These are phyloP conservation scores for Sphaeramia orbicularis DNA, from an alignment of 2,797 vertebrate genomes.

Conservation along the genomic window DNA sequence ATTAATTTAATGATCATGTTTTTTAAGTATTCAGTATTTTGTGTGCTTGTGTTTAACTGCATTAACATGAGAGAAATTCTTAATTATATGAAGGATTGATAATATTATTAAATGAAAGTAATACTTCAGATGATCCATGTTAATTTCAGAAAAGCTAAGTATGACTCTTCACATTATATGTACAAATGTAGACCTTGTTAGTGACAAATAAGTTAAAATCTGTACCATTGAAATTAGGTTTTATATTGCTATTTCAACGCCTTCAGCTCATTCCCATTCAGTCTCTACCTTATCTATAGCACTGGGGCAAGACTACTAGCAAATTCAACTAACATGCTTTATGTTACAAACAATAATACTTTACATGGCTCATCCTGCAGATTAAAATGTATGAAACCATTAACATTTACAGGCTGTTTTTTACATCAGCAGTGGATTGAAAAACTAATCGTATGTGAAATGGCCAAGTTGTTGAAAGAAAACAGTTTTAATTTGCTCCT, in stretches of 20 bases:
- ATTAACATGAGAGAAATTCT: conserved; percentile 29
- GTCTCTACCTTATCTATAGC: background rate
- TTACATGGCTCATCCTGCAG: background rate
- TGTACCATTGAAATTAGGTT: conserved; percentile 48
- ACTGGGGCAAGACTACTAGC: background rate
- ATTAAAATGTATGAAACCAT: background rate
- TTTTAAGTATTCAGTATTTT: conserved; percentile 6
- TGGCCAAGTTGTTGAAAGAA: too few relatives aligned
- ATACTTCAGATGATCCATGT: conserved; percentile 17
- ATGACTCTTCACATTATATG: conserved; percentile 53
- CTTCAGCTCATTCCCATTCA: conserved; percentile 9
- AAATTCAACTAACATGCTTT: conserved; percentile 1
- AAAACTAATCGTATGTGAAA: conserved; percentile 5
- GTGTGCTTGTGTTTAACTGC: background rate
- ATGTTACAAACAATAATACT: background rate
- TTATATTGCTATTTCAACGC: conserved; percentile 49
- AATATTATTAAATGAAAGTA: background rate
- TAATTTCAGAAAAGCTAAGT: conserved; percentile 28
- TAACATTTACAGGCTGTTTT: too few relatives aligned
- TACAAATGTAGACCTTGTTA: conserved; percentile 65
- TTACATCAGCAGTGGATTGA: too few relatives aligned
- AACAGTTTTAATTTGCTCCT: too few relatives aligned
- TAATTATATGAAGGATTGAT: too few relatives aligned
- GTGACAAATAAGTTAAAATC: conserved; percentile 43
- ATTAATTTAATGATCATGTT: conserved; percentile 7